Evolutionary conservation across 2,113 vertebrate genomes (phyloP).

Genomic region (Acanthisitta chloris): DNA sequence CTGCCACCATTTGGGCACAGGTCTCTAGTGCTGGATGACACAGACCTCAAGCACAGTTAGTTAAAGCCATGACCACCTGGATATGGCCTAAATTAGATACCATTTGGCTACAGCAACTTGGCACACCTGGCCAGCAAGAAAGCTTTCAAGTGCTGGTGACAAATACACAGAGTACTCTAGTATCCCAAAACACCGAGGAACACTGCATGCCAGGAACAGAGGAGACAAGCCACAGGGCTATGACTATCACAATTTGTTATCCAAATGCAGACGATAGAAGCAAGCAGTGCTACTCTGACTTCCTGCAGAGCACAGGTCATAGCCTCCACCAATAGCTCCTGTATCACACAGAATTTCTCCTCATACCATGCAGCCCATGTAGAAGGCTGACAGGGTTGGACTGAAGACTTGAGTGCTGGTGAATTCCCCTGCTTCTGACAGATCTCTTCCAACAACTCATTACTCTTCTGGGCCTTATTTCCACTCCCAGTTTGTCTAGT

Average conservation of each 20-base stretch:
- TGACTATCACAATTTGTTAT: not conserved
- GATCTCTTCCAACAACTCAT: not conserved
- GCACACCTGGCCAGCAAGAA: not conserved
- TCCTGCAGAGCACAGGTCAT: not conserved
- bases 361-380: not conserved
- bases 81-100: not conserved
- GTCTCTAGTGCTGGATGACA: not conserved
- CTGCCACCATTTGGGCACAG: not conserved
- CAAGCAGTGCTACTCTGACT: not conserved
- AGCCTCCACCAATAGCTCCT: not conserved
- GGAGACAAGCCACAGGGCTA: not conserved
- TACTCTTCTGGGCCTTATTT: not conserved
- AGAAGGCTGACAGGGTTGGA: not conserved
- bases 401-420: not conserved
- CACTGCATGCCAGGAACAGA: not conserved
- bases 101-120: not conserved
- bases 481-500: not conserved
- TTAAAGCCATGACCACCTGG: not conserved
- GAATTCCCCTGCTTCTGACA: not conserved
- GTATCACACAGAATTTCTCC: not conserved
- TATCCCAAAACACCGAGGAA: not conserved
- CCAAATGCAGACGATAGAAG: not conserved
- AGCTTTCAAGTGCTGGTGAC: not conserved
- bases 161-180: not conserved
- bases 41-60: not conserved